Percentiles rank a stretch among this genome's conserved stretches.
Conservation (phyloP, 2,888 invertebrate species). For the Norana najaformis region DNA sequence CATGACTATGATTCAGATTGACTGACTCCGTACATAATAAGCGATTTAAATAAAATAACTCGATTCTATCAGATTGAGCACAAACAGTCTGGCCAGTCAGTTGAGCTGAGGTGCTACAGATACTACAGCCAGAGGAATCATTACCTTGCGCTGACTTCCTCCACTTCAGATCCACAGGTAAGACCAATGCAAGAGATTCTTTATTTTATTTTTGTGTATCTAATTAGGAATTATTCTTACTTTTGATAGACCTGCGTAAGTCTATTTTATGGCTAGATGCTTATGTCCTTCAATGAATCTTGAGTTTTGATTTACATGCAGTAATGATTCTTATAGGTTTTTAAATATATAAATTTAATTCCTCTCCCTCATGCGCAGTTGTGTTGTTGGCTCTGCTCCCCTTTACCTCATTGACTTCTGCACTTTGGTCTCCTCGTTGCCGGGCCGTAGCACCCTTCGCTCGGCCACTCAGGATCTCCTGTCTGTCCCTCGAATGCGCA, state of each 20-base stretch:
- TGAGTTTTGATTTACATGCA: neutral
- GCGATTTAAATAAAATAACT: neutral
- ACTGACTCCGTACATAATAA: neutral
- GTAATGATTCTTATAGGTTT: neutral
- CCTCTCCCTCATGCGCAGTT: too few relatives aligned
- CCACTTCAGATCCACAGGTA: slow-evolving; percentile 67
- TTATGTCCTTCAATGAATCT: too few relatives aligned
- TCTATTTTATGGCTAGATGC: too few relatives aligned
- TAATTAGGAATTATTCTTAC: too few relatives aligned
- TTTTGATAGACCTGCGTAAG: too few relatives aligned
- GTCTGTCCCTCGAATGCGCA: too few relatives aligned
- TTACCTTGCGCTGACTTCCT: slow-evolving; percentile 80
- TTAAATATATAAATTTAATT: too few relatives aligned
- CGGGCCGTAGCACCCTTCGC: too few relatives aligned
- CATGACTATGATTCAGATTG: neutral
- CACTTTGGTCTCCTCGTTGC: too few relatives aligned
- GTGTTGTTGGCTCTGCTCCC: too few relatives aligned
- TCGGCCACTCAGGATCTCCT: too few relatives aligned
- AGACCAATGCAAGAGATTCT: neutral
- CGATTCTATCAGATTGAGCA: slow-evolving; percentile 34
- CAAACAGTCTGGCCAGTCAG: slow-evolving; percentile 30
- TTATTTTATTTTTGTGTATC: neutral
- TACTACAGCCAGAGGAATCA: slow-evolving; percentile 39
- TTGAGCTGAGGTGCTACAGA: slow-evolving; percentile 41
- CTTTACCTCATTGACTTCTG: too few relatives aligned